phyloP scores from a whole-genome alignment of 2,797 vertebrate genomes.

The Glossophaga mutica region DNA sequence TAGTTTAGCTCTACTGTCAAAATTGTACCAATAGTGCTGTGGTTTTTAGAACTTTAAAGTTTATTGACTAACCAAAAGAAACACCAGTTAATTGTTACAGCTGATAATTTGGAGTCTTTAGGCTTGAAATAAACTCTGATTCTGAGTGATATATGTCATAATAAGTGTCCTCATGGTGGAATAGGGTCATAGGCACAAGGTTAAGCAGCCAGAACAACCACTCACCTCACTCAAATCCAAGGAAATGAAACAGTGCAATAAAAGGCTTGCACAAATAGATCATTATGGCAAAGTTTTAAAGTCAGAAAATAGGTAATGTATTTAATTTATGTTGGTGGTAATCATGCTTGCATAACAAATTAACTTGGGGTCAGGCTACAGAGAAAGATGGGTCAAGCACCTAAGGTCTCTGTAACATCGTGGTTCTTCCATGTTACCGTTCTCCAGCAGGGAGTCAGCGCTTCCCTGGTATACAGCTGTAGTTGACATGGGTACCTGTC shows the following conservation, averaged over 20 bases:
- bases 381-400: slow-evolving; percentile 57
- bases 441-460: background rate
- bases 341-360: slow-evolving; percentile 67
- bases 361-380: slow-evolving; percentile 59
- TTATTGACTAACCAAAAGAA: slow-evolving; percentile 74
- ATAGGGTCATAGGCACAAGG: slow-evolving; percentile 56
- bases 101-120: slow-evolving; percentile 70
- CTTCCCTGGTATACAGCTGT: background rate
- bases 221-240: slow-evolving; percentile 21
- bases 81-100: slow-evolving; percentile 72
- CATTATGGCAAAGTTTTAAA: slow-evolving; percentile 52
- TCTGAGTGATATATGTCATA: slow-evolving; percentile 56
- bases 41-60: slow-evolving; percentile 72
- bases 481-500: background rate
- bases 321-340: slow-evolving; percentile 63
- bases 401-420: background rate
- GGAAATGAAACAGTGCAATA: slow-evolving; percentile 60
- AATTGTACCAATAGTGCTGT: slow-evolving; percentile 63
- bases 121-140: slow-evolving; percentile 63
- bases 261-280: slow-evolving; percentile 70
- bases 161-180: slow-evolving; percentile 62
- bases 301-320: slow-evolving; percentile 57
- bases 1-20: slow-evolving; percentile 65
- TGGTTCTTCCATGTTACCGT: background rate
- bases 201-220: slow-evolving; percentile 59